Conservation (phyloP, 2,888 invertebrate species). For the Laspeyria flexula region DNA sequence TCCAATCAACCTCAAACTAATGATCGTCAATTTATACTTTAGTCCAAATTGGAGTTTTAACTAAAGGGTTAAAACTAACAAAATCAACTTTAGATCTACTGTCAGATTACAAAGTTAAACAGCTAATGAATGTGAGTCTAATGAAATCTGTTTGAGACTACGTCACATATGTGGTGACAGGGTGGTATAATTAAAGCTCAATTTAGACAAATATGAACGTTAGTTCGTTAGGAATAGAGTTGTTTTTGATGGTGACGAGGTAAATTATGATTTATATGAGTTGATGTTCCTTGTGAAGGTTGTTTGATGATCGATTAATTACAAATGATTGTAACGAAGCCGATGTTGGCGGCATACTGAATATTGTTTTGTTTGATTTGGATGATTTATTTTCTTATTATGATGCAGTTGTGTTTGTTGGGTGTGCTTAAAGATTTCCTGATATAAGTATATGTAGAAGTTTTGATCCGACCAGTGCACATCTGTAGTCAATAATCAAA, state of each 20-base stretch:
- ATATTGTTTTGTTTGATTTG: conserved; percentile 6
- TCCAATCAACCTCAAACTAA: conserved; percentile 20
- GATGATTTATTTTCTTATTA: background rate
- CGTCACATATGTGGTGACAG: conserved; percentile 19
- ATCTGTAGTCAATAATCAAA: too few relatives aligned
- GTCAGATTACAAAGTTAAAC: conserved; percentile 40
- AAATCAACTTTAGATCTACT: conserved; percentile 26
- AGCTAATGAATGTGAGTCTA: conserved; percentile 35
- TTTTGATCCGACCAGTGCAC: too few relatives aligned
- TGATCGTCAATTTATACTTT: conserved; percentile 33
- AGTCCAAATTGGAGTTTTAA: conserved; percentile 32
- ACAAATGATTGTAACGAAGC: conserved; percentile 8
- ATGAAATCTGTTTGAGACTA: conserved; percentile 27
- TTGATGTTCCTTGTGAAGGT: conserved; percentile 11
- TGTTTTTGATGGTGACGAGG: background rate
- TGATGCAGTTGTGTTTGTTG: background rate
- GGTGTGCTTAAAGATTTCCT: background rate
- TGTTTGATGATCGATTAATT: conserved; percentile 21
- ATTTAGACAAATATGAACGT: conserved; percentile 4
- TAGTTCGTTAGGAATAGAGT: background rate
- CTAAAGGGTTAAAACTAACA: conserved; percentile 37
- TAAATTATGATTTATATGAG: conserved; percentile 9
- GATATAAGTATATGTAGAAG: too few relatives aligned
- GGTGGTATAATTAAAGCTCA: conserved; percentile 18
- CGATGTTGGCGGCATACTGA: conserved; percentile 5